phyloP scores from a whole-genome alignment of 2,113 vertebrate species.

The Tetrax tetrax region DNA sequence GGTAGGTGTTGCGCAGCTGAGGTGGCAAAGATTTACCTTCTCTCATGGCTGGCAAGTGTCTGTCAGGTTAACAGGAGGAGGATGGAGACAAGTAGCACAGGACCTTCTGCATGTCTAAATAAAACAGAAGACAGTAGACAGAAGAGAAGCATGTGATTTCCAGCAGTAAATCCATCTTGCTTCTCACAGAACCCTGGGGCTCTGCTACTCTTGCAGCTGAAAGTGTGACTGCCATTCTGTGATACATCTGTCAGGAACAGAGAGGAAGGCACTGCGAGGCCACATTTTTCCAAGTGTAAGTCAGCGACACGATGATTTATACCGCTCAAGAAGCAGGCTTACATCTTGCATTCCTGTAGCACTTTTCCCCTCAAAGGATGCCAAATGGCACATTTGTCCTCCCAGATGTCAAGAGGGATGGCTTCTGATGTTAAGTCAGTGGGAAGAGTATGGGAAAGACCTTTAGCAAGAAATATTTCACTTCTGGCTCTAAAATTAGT shows the following conservation, averaged over 20 bases:
- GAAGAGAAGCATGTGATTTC: neutral
- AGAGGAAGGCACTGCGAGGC: neutral
- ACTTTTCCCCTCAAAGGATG: neutral
- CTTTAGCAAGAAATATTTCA: neutral
- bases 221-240: neutral
- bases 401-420: neutral
- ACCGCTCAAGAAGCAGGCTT: neutral
- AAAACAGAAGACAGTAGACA: neutral
- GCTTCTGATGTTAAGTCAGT: neutral
- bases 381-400: slow-evolving; percentile 16
- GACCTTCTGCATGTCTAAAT: neutral
- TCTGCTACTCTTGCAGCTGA: neutral
- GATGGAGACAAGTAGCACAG: neutral
- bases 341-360: neutral
- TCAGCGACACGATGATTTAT: neutral
- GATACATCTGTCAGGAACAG: neutral
- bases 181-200: neutral
- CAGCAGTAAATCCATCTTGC: neutral
- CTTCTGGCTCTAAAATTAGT: neutral
- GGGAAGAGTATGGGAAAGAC: neutral
- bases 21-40: neutral
- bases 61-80: neutral
- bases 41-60: neutral
- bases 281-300: neutral
- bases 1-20: neutral